Percentiles rank a stretch among this genome's conserved stretches.
Evolutionary conservation across 1,140 invertebrate species (phyloP).

Genomic region (Listronotus oregonensis): DNA sequence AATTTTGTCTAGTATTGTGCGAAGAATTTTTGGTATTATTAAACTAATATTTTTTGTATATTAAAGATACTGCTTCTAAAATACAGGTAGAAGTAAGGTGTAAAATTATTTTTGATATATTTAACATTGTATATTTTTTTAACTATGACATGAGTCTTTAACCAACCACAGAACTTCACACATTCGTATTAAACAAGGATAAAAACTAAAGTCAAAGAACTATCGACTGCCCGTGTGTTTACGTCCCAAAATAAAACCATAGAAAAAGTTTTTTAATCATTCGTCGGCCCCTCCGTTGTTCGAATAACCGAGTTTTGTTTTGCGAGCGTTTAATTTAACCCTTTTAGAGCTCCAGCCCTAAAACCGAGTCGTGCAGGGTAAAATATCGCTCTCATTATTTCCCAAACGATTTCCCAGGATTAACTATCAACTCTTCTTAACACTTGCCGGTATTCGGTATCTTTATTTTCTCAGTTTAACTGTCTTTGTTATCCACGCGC

Average conservation of each 20-base stretch:
- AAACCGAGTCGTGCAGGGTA: conserved; percentile 18
- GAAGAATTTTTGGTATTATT: too few relatives aligned
- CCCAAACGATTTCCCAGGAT: conserved; percentile 30
- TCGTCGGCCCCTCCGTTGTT: not conserved
- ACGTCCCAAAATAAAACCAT: not conserved
- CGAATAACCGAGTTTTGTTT: conserved; percentile 4
- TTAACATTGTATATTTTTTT: too few relatives aligned
- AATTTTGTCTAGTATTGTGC: too few relatives aligned
- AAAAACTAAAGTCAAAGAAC: not conserved
- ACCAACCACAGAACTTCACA: too few relatives aligned
- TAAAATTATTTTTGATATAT: too few relatives aligned
- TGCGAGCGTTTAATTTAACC: conserved; percentile 25
- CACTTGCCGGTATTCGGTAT: conserved; percentile 24
- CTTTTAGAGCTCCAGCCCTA: conserved; percentile 16
- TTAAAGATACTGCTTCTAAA: too few relatives aligned
- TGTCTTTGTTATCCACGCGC: not conserved
- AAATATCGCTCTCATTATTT: conserved; percentile 32
- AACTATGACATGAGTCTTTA: too few relatives aligned
- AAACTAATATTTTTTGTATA: too few relatives aligned
- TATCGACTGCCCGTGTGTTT: too few relatives aligned
- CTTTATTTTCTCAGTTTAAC: conserved; percentile 12
- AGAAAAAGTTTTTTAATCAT: not conserved
- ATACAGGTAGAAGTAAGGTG: too few relatives aligned
- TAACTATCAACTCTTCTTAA: conserved; percentile 31
- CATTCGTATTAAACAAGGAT: not conserved